Base-by-base conservation (phyloP, 2,888 invertebrate genomes). In the Zhengitettix transpicula region DNA sequence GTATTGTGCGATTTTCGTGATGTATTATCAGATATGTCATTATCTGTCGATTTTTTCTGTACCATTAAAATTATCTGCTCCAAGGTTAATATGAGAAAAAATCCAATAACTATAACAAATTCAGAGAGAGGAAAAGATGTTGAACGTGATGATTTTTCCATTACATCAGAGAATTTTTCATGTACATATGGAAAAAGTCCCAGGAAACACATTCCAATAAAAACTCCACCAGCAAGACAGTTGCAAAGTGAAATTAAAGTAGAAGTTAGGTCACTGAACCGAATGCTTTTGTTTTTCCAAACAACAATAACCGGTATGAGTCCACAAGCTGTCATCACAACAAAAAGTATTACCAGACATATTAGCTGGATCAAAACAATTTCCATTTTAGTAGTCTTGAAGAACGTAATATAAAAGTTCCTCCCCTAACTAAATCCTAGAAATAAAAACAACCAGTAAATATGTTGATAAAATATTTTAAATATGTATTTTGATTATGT, bases 201-300 rank as follows among this genome's bases (percentile, higher is more conserved):
- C 5, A 74, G 64, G 47, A 74, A 67, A 59, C 70, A 71, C 57
- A 72, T 71, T 0, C 70, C 72, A 11, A 74, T 65, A 62, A 74
- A 74, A 10, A 74, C 70, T 7, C 74, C 74, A 11, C 72, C 73
- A 16, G 71, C 68, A 55, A 73, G 65, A 60, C 73, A 72, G 62
- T 70, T 71, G 56, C 64, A 63, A 28, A 64, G 59, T 16, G 64
- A 64, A 11, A 64, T 64, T 17, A 61, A 58, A 11, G 60, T 58
- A 14, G 42, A 52, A 42, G 61, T 60, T 8, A 40, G 53, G 9
- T 59, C 59, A 59, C 60, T 64, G 1, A 64, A 54, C 40, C 59
- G 57, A 14, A 58, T 47, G n/a, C 56, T 60, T 16, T 42, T 59
- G 56, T 56, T 64, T 17, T 59, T 63, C 57, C 60, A 58, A 28